These are phyloP conservation scores for Corythucha ciliata DNA, from an alignment of 2,888 invertebrate species.

Conservation along the genomic window DNA sequence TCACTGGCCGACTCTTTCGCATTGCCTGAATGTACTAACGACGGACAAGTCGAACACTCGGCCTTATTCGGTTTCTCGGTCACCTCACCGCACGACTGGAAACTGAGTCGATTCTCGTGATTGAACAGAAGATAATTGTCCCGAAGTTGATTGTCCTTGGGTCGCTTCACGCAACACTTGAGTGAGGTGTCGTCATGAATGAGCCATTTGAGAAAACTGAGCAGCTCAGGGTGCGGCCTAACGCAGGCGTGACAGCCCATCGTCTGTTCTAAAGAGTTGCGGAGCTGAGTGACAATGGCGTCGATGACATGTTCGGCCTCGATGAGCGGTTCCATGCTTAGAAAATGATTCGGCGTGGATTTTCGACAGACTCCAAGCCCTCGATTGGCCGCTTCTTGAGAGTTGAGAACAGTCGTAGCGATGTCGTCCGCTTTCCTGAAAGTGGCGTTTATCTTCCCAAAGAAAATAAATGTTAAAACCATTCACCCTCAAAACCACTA, in stretches of 20 bases:
- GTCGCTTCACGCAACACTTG: slow-evolving; percentile 16
- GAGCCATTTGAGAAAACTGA: slow-evolving; percentile 21
- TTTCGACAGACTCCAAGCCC: slow-evolving; percentile 15
- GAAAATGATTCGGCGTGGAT: slow-evolving; percentile 19
- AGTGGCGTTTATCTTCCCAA: slow-evolving; percentile 4
- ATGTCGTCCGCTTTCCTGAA: slow-evolving; percentile 18
- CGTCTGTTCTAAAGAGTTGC: slow-evolving; percentile 16
- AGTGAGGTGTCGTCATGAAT: slow-evolving; percentile 18
- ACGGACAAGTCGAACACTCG: too few species aligned
- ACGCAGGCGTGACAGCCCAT: slow-evolving; percentile 23
- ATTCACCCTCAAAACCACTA: neutral
- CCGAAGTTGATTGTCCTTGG: slow-evolving; percentile 12
- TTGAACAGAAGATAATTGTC: slow-evolving; percentile 21
- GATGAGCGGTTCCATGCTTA: slow-evolving; percentile 18
- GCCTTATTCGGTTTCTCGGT: too few species aligned
- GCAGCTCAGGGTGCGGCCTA: slow-evolving; percentile 23
- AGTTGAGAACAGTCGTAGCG: slow-evolving; percentile 16
- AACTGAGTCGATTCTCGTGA: too few species aligned
- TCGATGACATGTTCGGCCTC: slow-evolving; percentile 20
- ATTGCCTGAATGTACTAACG: too few species aligned
- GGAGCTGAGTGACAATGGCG: slow-evolving; percentile 17
- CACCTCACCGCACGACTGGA: too few species aligned
- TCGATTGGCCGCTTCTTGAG: slow-evolving; percentile 16
- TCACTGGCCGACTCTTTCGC: too few species aligned
- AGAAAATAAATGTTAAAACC: neutral